A percentile compares a stretch with the other conserved stretches of the same genome.
Evolutionary conservation across 2,888 invertebrate genomes (phyloP).

Genomic region (Coelinius sp.): DNA sequence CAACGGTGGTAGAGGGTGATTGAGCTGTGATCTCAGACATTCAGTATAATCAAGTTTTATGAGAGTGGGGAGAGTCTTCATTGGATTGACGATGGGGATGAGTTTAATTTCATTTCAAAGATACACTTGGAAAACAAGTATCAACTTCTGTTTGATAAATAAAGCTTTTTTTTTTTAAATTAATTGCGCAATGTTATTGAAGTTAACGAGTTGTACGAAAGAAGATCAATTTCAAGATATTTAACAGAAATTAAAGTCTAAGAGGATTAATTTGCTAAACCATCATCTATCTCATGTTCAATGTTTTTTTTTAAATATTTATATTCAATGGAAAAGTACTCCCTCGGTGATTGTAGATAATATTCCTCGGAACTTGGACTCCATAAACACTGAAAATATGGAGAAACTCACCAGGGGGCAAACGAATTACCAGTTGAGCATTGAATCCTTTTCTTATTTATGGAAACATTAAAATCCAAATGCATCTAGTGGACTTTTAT

Average conservation of each 20-base stretch:
- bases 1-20: conserved; percentile 22
- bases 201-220: too few species aligned
- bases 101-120: conserved; percentile 6
- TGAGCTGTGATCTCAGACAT: conserved; percentile 27
- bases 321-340: not conserved
- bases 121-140: conserved; percentile 24
- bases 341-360: not conserved
- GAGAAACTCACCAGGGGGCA: not conserved
- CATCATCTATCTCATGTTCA: too few species aligned
- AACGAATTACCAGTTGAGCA: conserved; percentile 1
- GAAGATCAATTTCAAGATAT: too few species aligned
- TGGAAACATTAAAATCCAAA: conserved; percentile 41
- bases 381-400: conserved; percentile 1
- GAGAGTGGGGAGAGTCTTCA: not conserved
- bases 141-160: conserved; percentile 26
- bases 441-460: conserved; percentile 49
- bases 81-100: not conserved
- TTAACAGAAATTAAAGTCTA: too few species aligned
- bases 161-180: too few species aligned
- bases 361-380: not conserved
- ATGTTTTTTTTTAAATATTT: too few species aligned
- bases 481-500: conserved; percentile 9
- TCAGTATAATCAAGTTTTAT: conserved; percentile 28
- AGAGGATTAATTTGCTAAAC: too few species aligned
- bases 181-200: too few species aligned